Percentiles rank a stretch among this genome's conserved stretches.
Evolutionary conservation across 1,140 invertebrate species (phyloP).

Genomic region (Drosophila ironensis): DNA sequence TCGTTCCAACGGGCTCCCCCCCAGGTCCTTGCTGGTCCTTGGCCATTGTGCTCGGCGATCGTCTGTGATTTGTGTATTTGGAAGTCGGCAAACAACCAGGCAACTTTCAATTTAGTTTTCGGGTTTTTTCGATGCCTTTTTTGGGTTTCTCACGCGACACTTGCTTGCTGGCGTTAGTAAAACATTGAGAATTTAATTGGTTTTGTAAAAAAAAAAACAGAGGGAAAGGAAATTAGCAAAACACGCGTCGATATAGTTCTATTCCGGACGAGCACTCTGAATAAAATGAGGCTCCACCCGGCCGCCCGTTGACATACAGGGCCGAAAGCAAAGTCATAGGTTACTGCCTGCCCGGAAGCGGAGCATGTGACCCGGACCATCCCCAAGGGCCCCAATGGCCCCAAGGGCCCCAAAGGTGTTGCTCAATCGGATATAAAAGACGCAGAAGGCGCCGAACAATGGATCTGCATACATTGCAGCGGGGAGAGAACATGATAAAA

Average conservation of each 20-base stretch:
- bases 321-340: neutral
- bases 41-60: neutral
- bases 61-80: neutral
- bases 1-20: too few species aligned
- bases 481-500: too few species aligned
- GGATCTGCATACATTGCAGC: neutral
- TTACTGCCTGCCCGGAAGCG: neutral
- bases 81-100: neutral
- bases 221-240: neutral
- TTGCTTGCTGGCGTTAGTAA: neutral
- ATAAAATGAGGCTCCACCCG: slow-evolving; percentile 1
- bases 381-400: too few species aligned
- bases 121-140: neutral
- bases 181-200: slow-evolving; percentile 3
- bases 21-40: neutral
- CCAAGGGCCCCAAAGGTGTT: too few species aligned
- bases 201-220: neutral
- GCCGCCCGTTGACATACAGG: neutral
- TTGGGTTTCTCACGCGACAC: neutral
- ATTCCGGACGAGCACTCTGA: slow-evolving; percentile 1
- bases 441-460: too few species aligned
- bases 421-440: too few species aligned
- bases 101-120: neutral
- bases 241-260: neutral
- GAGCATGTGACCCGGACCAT: too few species aligned